A percentile compares a stretch with the other conserved stretches of the same genome.
phyloP scores from a whole-genome alignment of 2,888 invertebrate species.

The Ichneumon xanthorius region DNA sequence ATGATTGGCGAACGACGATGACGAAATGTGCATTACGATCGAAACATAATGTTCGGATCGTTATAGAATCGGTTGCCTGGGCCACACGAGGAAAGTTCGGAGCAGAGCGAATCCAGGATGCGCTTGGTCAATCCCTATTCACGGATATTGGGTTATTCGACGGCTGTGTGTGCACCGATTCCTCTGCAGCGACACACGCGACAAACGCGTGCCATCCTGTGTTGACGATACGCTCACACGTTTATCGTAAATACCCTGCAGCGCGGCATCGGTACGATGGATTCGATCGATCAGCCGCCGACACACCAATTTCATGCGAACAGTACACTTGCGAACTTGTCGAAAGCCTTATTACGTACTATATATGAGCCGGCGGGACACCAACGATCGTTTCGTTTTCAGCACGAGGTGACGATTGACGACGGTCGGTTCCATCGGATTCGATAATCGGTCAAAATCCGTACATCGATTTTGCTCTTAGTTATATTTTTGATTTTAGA shows the following conservation, averaged over 20 bases:
- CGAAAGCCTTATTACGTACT: slow-evolving; percentile 1
- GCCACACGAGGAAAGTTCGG: slow-evolving; percentile 9
- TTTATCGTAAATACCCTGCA: slow-evolving; percentile 29
- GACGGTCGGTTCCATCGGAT: slow-evolving; percentile 12
- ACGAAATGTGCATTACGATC: slow-evolving; percentile 21
- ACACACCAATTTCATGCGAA: slow-evolving; percentile 56
- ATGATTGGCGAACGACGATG: slow-evolving; percentile 13
- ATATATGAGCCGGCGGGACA: slow-evolving; percentile 12
- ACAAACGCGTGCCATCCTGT: background rate
- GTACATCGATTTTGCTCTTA: background rate
- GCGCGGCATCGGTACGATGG: slow-evolving; percentile 12
- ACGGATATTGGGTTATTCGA: background rate
- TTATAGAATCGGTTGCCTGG: slow-evolving; percentile 23
- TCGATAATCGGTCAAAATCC: slow-evolving; percentile 1
- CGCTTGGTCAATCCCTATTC: slow-evolving; percentile 9
- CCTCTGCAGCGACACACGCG: background rate
- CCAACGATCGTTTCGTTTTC: slow-evolving; percentile 23
- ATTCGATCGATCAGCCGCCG: slow-evolving; percentile 37
- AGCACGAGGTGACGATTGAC: slow-evolving; percentile 21
- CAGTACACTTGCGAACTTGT: slow-evolving; percentile 12
- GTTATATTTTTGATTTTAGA: background rate
- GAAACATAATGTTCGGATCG: slow-evolving; percentile 32
- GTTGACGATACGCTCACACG: background rate
- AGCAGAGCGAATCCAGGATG: slow-evolving; percentile 4
- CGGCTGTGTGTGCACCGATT: background rate